Conservation (phyloP, 2,888 invertebrate species). For the Tineola bisselliella region DNA sequence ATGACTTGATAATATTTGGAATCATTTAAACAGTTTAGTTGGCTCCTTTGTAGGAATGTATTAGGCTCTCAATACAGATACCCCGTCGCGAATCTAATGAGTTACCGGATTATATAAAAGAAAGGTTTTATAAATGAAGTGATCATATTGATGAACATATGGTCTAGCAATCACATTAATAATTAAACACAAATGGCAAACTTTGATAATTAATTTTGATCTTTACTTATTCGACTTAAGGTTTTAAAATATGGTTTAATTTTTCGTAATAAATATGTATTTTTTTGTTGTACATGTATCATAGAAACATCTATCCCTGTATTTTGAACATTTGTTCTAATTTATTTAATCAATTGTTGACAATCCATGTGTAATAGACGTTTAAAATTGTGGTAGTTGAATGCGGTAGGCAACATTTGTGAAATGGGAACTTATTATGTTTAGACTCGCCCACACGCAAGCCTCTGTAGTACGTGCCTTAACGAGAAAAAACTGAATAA, state of each 20-base stretch:
- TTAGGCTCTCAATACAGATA: conserved; percentile 39
- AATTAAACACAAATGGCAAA: neutral
- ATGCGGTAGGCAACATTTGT: conserved; percentile 55
- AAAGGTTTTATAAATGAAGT: conserved; percentile 53
- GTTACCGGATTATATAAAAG: conserved; percentile 31
- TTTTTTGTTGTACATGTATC: too few species aligned
- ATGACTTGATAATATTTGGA: conserved; percentile 47
- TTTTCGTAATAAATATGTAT: neutral
- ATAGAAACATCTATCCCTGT: too few species aligned
- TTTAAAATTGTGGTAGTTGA: conserved; percentile 51
- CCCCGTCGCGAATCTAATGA: conserved; percentile 61
- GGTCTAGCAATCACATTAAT: conserved; percentile 19
- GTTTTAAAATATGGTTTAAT: neutral
- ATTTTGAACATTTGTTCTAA: neutral
- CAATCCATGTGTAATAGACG: conserved; percentile 19
- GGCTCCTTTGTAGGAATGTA: conserved; percentile 44
- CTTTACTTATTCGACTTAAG: neutral
- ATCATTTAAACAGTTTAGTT: conserved; percentile 65
- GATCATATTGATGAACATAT: conserved; percentile 50
- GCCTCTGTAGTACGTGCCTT: conserved; percentile 32
- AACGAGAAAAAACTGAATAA: conserved; percentile 26
- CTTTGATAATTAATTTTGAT: neutral
- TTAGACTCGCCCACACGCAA: conserved; percentile 54
- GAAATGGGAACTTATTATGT: conserved; percentile 47
- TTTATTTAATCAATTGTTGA: neutral